A percentile compares a stretch with the other conserved stretches of the same genome.
phyloP scores from a whole-genome alignment of 2,113 vertebrate genomes.

The Cinclus cinclus region DNA sequence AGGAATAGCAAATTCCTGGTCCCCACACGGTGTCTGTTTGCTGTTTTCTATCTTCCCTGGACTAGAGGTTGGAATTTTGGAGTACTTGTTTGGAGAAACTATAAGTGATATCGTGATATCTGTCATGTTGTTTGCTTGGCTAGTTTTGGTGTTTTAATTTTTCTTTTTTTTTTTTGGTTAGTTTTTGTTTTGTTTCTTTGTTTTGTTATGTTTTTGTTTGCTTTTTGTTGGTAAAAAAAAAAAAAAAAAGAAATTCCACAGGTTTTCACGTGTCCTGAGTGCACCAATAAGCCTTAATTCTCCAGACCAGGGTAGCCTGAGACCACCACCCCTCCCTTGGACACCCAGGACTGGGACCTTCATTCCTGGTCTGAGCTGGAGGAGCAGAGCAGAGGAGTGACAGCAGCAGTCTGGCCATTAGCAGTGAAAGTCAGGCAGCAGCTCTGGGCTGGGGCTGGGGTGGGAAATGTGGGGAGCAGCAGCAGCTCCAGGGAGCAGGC shows the following conservation, averaged over 20 bases:
- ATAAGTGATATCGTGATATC: background rate
- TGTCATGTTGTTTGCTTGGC: background rate
- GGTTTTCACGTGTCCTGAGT: background rate
- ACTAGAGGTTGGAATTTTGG: background rate
- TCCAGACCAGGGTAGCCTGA: background rate
- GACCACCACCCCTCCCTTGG: background rate
- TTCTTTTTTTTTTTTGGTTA: accelerated
- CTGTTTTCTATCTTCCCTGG: background rate
- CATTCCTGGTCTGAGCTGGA: background rate
- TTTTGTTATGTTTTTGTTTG: too few species aligned
- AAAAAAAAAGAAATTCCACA: too few species aligned
- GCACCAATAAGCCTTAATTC: background rate
- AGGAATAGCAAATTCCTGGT: background rate
- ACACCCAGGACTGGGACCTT: background rate
- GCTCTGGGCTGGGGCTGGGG: accelerated
- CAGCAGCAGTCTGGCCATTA: accelerated
- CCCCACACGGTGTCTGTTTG: background rate
- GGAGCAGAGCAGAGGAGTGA: background rate
- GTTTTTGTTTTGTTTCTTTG: too few species aligned
- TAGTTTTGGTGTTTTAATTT: background rate
- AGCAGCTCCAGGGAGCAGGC: background rate
- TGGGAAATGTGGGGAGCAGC: background rate
- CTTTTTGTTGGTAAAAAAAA: too few species aligned
- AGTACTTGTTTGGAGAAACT: background rate
- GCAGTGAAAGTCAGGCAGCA: background rate